These are phyloP conservation scores for Neria commutata DNA, from an alignment of 2,888 invertebrate species.

Conservation along the genomic window DNA sequence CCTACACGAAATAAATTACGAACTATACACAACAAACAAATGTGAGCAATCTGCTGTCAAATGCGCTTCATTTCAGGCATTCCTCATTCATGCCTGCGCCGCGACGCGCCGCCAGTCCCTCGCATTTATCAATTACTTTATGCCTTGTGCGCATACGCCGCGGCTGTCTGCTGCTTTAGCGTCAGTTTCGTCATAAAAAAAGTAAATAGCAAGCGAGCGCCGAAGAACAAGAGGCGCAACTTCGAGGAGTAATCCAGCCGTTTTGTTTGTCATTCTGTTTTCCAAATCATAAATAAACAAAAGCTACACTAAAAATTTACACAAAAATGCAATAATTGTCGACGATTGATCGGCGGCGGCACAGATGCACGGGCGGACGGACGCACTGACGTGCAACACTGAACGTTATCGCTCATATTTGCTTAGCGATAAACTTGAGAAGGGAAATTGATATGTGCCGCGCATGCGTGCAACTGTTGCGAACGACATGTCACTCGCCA, in stretches of 20 bases:
- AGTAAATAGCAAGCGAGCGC: not conserved
- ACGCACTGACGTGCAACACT: not conserved
- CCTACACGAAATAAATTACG: constrained; percentile 39
- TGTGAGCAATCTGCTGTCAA: constrained; percentile 25
- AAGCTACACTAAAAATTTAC: constrained; percentile 37
- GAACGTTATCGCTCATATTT: not conserved
- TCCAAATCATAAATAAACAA: constrained; percentile 35
- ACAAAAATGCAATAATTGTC: constrained; percentile 50
- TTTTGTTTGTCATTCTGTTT: constrained; percentile 35
- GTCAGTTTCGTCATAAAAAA: not conserved
- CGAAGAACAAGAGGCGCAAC: not conserved
- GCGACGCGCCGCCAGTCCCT: too few relatives aligned
- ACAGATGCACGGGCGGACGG: not conserved
- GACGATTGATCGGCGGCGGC: too few relatives aligned
- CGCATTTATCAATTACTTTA: too few relatives aligned
- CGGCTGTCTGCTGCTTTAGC: not conserved
- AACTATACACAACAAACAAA: constrained; percentile 29
- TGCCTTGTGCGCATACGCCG: constrained; percentile 39
- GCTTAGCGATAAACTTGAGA: not conserved
- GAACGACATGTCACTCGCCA: not conserved
- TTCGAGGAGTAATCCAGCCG: not conserved
- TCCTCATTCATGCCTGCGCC: constrained; percentile 30
- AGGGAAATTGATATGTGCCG: not conserved
- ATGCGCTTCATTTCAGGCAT: constrained; percentile 26
- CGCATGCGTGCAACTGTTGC: not conserved